Base-by-base conservation (phyloP, 2,113 vertebrate genomes). In the Psophia crepitans region DNA sequence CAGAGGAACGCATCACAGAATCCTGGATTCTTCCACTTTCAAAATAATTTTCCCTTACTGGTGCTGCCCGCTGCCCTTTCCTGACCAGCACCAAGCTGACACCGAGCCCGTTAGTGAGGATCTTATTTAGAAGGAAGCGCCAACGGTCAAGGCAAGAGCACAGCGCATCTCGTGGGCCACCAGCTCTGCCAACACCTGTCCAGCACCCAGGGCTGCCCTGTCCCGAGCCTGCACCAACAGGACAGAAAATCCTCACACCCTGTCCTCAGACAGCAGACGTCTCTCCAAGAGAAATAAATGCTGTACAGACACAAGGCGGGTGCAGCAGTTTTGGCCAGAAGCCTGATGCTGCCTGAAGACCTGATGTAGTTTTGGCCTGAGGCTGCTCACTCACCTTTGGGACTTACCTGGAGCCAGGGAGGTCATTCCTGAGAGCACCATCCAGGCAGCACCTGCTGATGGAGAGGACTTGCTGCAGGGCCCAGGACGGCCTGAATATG, bases 1-100 rank as follows among this genome's bases (percentile, higher is more conserved):
- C 53, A 93, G 54, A 92, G 49, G 53, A 90, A 80, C 35, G 51
- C 37, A 84, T 65, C 44, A 58, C 33, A 89, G 61, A 95, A 73
- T 63, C 75, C 46, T 69, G 4, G 14, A 93, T 84, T 91, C 58
- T 85, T 66, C 51, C 65, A 90, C 35, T 54, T 94, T 37, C 26
- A 8, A 74, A 89, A 70, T 65, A 0, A 21, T 78, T 89, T 87
- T 84, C 57, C 13, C 33, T 75, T 89, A 74, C 49, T 81, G n/a
- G 12, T 65, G 37, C 70, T 78, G 60, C 15, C 33, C 41, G 18
- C 44, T 71, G 57, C 51, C 33, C 18, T 35, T 81, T 76, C 41
- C 58, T 64, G n/a, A 41, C 8, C 3, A 4, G 46, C 48, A 66
- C 22, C 1, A 13, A 82, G 39, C 15, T 79, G 75, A 32, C 41